These are phyloP conservation scores for Guaruba guarouba DNA, from an alignment of 2,113 vertebrate species.

Conservation along the genomic window DNA sequence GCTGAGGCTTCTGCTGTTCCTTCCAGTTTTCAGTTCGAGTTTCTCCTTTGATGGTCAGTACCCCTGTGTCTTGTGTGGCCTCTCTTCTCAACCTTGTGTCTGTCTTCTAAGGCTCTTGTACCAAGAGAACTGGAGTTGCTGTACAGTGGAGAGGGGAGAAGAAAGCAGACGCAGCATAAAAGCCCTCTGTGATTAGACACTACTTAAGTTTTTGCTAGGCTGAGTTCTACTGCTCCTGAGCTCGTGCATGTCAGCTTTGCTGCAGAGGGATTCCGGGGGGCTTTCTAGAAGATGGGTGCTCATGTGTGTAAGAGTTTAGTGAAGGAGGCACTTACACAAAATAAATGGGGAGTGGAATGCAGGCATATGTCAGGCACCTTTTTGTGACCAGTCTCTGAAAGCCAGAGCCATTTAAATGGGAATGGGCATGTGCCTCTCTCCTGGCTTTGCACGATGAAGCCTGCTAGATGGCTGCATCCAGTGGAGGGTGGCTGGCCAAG, in stretches of 20 bases:
- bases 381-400: not conserved
- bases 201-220: not conserved
- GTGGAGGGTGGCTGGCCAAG: not conserved
- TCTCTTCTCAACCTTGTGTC: not conserved
- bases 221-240: not conserved
- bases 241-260: not conserved
- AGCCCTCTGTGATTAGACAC: not conserved
- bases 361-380: not conserved
- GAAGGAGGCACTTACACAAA: not conserved
- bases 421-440: accelerated
- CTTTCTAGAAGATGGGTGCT: not conserved
- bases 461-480: not conserved
- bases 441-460: not conserved
- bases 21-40: not conserved
- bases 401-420: not conserved
- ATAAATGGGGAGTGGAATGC: not conserved
- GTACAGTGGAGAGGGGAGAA: not conserved
- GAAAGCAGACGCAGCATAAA: not conserved
- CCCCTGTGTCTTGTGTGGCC: not conserved
- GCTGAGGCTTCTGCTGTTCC: not conserved
- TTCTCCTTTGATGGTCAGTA: not conserved
- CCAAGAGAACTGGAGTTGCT: not conserved
- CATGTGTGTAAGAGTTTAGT: not conserved
- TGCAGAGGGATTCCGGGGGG: not conserved
- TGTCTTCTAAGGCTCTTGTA: not conserved